Conservation (phyloP, 2,888 invertebrate genomes). For the Microctonus hyperodae region DNA sequence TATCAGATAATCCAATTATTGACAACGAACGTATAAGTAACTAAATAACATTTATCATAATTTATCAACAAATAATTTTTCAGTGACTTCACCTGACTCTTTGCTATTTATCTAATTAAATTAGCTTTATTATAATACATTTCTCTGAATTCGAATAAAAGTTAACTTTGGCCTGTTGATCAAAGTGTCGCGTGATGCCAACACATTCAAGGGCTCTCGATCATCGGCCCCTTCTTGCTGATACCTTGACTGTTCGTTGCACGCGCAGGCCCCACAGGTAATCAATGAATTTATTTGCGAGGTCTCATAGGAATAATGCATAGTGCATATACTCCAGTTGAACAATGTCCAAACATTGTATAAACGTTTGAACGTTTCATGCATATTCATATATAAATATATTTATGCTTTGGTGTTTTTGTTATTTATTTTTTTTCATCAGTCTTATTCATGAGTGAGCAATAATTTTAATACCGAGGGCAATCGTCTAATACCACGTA, state of each 20-base stretch:
- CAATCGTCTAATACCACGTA: background rate
- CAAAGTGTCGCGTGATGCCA: background rate
- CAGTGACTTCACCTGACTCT: background rate
- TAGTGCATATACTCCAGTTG: background rate
- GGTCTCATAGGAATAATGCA: background rate
- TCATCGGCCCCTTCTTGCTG: conserved; percentile 25
- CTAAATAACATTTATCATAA: too few species aligned
- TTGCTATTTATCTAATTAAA: background rate
- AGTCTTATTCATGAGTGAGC: background rate
- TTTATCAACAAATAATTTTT: too few species aligned
- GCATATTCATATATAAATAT: too few species aligned
- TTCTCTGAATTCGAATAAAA: background rate
- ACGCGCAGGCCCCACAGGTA: conserved; percentile 23
- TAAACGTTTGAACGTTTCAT: background rate
- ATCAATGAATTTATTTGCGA: conserved; percentile 29
- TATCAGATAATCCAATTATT: too few species aligned
- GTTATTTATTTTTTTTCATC: background rate
- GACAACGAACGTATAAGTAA: background rate
- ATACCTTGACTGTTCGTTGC: conserved; percentile 17
- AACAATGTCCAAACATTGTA: background rate
- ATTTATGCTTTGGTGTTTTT: background rate
- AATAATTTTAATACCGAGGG: background rate
- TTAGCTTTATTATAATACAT: background rate
- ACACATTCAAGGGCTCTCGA: conserved; percentile 30
- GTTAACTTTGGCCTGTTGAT: background rate